Evolutionary conservation across 2,888 invertebrate species (phyloP).

Genomic region (Hesperia comma): DNA sequence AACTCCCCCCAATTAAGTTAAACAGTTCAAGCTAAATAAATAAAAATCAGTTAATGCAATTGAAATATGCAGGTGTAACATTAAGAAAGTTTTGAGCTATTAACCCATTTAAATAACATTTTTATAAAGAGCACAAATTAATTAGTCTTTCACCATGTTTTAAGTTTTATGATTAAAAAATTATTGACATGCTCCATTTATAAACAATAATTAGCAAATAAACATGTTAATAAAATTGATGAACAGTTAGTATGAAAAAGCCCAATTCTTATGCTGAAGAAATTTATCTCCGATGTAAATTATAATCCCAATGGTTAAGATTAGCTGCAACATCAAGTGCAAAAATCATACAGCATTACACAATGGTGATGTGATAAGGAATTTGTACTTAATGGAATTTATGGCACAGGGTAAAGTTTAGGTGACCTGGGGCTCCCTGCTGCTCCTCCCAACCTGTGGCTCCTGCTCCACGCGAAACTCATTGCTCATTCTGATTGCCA

Average conservation of each 20-base stretch:
- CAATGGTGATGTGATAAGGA: slow-evolving; percentile 11
- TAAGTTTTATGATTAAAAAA: background rate
- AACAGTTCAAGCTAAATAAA: slow-evolving; percentile 70
- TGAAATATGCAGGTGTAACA: background rate
- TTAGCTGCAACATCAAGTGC: slow-evolving; percentile 11
- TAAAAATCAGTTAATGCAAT: background rate
- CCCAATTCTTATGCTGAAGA: background rate
- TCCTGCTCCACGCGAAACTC: slow-evolving; percentile 56
- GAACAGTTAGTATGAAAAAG: slow-evolving; percentile 1
- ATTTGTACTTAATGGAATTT: slow-evolving; percentile 3
- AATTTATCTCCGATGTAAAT: background rate
- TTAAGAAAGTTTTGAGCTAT: background rate
- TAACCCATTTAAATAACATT: background rate
- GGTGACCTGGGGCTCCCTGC: slow-evolving; percentile 63
- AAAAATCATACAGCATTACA: slow-evolving; percentile 1
- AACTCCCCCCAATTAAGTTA: slow-evolving; percentile 76
- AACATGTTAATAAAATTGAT: background rate
- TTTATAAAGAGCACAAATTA: no score
- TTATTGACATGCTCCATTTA: background rate
- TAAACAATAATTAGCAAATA: background rate
- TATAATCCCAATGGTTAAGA: background rate
- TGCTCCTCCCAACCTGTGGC: slow-evolving; percentile 50
- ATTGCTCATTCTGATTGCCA: slow-evolving; percentile 53
- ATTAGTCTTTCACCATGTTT: background rate
- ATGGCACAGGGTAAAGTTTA: slow-evolving; percentile 38